Evolutionary conservation across 2,888 invertebrate genomes (phyloP), one percentile per base, ranked within the genome.

Genomic region (Aethes cnicana): DNA sequence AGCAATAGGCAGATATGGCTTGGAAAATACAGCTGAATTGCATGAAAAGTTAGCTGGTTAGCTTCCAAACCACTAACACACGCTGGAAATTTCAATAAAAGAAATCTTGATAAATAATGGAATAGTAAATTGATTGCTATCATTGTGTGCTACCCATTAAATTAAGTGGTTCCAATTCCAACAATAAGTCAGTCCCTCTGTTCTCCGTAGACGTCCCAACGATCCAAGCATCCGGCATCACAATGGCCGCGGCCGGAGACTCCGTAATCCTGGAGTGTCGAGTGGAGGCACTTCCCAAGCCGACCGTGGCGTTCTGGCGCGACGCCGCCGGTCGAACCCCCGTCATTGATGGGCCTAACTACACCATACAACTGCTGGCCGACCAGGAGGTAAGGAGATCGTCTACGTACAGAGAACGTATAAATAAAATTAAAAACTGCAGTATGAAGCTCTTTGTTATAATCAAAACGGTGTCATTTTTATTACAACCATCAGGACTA

Each of bases 241-340:
- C 94, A 0, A 94, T 95, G 84, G 95, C 95, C 0, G 92, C 93
- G 0, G 90, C 93, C 0, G 96, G 95, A 0, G 95, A 95, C 64
- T 91, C 94, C 0, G 95, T 95, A 0, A 93, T 93, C 26, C 81
- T 96, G 11, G 94, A 95, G 65, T 96, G 96, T 68, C 85, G 92
- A 23, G 95, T 96, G 3, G 93, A 94, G 62, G 94, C 96, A 0
- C 92, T 95, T 54, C 96, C 96, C 0, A 93, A 93, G 59, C 96
- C 96, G 0, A 94, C 94, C 61, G 93, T 95, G 65, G 92, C 95
- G 8, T 96, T 96, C 89, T 96, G 95, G 95, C 91, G 93, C 49
- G 95, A 95, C 69, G 93, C 93, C 47, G 92, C 92, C 54, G 94
- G 94, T 1, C 86, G 95, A 4, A 91, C 93, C 0, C 94, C 95